These are phyloP conservation scores for Oncopodura yosiiana DNA, from an alignment of 1,140 invertebrate genomes.

Conservation along the genomic window DNA sequence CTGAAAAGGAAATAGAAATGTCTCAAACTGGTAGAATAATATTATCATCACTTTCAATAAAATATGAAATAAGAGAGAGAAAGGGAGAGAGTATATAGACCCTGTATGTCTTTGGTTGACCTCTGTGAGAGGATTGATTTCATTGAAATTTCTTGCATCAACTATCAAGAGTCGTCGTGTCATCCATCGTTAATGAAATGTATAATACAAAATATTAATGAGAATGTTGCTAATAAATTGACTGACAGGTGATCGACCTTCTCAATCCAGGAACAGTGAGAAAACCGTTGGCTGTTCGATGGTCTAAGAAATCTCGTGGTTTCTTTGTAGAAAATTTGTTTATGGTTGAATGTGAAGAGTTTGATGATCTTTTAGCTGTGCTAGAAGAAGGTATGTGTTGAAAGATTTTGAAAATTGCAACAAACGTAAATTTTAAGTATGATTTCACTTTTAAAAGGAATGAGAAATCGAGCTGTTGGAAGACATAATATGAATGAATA, in stretches of 20 bases:
- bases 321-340: conserved; percentile 95
- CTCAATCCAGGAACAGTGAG: conserved; percentile 73
- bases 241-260: conserved; percentile 75
- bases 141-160: too few relatives aligned
- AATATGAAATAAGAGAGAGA: too few relatives aligned
- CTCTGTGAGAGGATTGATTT: too few relatives aligned
- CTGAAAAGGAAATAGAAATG: too few relatives aligned
- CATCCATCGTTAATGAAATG: too few relatives aligned
- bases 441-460: conserved; percentile 45
- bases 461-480: conserved; percentile 73
- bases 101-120: too few relatives aligned
- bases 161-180: too few relatives aligned
- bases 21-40: too few relatives aligned
- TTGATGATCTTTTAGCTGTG: conserved; percentile 87
- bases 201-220: too few relatives aligned
- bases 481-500: conserved; percentile 92
- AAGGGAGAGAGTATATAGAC: too few relatives aligned
- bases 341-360: conserved; percentile 81
- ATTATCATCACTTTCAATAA: too few relatives aligned
- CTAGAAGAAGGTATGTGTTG: conserved; percentile 72
- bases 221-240: background rate
- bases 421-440: background rate
- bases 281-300: conserved; percentile 74
- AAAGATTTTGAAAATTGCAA: background rate
- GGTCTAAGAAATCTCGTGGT: conserved; percentile 81